Base-by-base conservation (phyloP, 2,888 invertebrate species). In the Apamea monoglypha region DNA sequence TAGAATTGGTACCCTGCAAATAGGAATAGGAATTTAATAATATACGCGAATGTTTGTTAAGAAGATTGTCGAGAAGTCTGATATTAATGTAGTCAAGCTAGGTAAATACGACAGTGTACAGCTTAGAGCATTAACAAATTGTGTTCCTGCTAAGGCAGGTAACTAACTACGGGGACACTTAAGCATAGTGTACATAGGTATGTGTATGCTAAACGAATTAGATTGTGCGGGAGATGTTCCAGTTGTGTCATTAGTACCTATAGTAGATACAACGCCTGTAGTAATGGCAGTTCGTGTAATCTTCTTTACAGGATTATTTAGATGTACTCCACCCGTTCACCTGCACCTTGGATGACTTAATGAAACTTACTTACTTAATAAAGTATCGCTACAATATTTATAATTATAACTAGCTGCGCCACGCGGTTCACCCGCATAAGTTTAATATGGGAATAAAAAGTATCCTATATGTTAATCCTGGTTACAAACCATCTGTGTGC, bases 81-180 rank as follows among this genome's bases (percentile, higher is more conserved):
- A 63, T 78, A 75, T 69, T 40, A 86, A 73, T 29, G 64, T 74
- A 56, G 18, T 71, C 29, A 78, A 79, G 71, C 44, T 72, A 69
- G 56, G 25, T 66, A 78, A 76, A 83, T 77, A 86, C 73, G 25
- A 67, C 36, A 40, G 29, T 68, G 64, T 68, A 56, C 71, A 74
- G 76, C 74, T 85, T 80, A 87, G 66, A 63, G 64, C 68, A 32
- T 56, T 80, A 73, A 84, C 67, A 75, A 87, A 77, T 80, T 75
- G 74, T 59, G 53, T 84, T 84, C 72, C 32, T 67, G 56, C 44
- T 80, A 74, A 63, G 74, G 29, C 56, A 78, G 40, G 66, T 50
- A 74, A 74, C 82, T 83, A 79, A 77, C 74, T 84, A 75, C 29
- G 36, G n/a, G 29, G 79, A 78, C 80, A 84, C 84, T 74, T 74